Conservation (phyloP, 2,797 vertebrate species). For the Girardinus metallicus region DNA sequence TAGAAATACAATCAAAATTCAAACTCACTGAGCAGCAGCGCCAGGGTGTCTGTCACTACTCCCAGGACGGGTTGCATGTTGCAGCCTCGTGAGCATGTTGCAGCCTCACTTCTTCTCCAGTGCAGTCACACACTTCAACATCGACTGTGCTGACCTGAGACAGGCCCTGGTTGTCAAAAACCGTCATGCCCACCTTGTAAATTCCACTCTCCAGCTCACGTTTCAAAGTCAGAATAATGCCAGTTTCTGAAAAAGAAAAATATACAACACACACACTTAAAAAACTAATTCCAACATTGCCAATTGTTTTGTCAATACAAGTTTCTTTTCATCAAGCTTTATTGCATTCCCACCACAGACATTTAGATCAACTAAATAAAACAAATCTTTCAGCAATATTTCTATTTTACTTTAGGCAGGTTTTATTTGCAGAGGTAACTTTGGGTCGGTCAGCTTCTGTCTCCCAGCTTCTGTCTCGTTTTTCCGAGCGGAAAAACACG, state of each 20-base stretch:
- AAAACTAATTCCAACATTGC: not conserved
- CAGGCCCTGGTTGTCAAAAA: slow-evolving; percentile 72
- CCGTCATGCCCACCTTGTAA: slow-evolving; percentile 82
- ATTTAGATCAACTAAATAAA: not conserved
- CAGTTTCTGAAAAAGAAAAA: slow-evolving; percentile 56
- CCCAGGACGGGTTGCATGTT: too few relatives aligned
- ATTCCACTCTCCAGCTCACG: slow-evolving; percentile 55
- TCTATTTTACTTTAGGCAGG: not conserved
- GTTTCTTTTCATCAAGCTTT: not conserved
- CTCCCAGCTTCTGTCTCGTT: too few relatives aligned
- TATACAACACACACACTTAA: not conserved
- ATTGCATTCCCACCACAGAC: not conserved
- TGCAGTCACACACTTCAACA: slow-evolving; percentile 86
- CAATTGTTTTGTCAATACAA: not conserved
- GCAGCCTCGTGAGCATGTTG: too few relatives aligned
- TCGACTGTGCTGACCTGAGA: slow-evolving; percentile 71
- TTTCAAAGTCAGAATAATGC: slow-evolving; percentile 63
- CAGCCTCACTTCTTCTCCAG: slow-evolving; percentile 25
- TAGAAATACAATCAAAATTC: too few relatives aligned
- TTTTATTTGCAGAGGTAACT: not conserved
- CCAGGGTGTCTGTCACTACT: too few relatives aligned
- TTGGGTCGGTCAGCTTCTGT: not conserved
- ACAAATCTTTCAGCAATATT: not conserved
- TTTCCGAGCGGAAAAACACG: too few relatives aligned
- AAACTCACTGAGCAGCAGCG: too few relatives aligned